Evolutionary conservation across 2,797 vertebrate genomes (phyloP), one percentile per base, ranked within the genome.

Genomic region (Hipposideros larvatus): DNA sequence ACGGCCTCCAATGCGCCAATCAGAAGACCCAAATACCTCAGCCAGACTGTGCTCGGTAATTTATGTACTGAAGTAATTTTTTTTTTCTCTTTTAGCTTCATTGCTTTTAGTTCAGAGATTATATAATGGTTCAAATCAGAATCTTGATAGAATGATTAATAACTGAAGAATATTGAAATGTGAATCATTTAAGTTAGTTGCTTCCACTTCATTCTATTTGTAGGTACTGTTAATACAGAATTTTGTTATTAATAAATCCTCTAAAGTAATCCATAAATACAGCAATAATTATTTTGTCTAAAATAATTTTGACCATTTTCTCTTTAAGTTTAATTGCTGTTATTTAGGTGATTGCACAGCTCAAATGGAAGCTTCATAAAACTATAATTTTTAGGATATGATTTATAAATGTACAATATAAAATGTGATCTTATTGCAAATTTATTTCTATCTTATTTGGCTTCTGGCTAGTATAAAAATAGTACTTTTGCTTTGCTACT

Each of bases 1-100:
- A 9, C 14, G 4, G 31, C 8, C 19, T 4, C 55, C 24, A 3
- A 0, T 5, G 28, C 2, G 16, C 34, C 73, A 55, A 3, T 1
- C 2, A 19, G 34, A 31, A 6, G 5, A 14, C 3, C 55, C 51
- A 26, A 70, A 80, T 37, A 65, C 24, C 46, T 55, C 9, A 2
- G 21, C 13, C 16, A 11, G 11, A 5, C 16, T 66, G n/a, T 43
- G 8, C 53, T 41, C 34, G 3, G 34, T 19, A 26, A 26, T 11
- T 41, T 66, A n/a, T 31, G 31, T 34, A 31, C 59, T 24, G 15
- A 46, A 79, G 80, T 24, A 19, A 61, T 37, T 11, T 1, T 22
- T 28, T 24, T 13, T 26, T 53, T 11, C 73, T 43, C 21, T 21
- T 34, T 51, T 15, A 43, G 34, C 16, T 43, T 68, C 41, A 53